Evolutionary conservation across 2,113 vertebrate genomes (phyloP).

Genomic region (Dicaeum eximium): DNA sequence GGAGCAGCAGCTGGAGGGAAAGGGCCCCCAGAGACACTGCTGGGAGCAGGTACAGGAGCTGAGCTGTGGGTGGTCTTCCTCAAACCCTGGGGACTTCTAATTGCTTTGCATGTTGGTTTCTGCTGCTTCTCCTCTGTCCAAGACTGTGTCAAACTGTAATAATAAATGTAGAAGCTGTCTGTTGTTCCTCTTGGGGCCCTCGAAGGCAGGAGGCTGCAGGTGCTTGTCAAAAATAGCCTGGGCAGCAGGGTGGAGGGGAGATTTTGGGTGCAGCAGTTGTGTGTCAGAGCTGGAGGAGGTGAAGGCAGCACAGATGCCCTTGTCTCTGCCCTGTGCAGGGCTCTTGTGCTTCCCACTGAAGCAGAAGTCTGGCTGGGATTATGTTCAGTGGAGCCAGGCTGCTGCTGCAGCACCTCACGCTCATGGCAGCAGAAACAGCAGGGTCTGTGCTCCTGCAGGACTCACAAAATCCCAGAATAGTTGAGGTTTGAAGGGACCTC

Average conservation of each 20-base stretch:
- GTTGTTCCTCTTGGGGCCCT: not conserved
- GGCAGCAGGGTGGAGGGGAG: not conserved
- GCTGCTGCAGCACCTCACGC: not conserved
- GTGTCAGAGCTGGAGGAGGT: not conserved
- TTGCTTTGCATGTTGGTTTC: slow-evolving; percentile 65
- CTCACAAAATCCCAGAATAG: not conserved
- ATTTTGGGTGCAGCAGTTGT: not conserved
- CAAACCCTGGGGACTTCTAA: not conserved
- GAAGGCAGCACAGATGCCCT: not conserved
- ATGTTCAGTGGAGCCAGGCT: not conserved
- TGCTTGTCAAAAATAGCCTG: not conserved
- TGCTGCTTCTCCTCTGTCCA: not conserved
- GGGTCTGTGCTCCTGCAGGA: not conserved
- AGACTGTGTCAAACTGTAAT: not conserved
- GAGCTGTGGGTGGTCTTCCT: not conserved
- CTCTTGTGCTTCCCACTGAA: not conserved
- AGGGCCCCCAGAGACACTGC: not conserved
- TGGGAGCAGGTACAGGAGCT: not conserved
- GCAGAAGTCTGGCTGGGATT: not conserved
- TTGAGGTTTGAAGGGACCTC: not conserved
- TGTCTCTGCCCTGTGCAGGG: not conserved
- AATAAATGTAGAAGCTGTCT: slow-evolving; percentile 2
- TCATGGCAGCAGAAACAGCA: not conserved
- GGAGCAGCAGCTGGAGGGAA: not conserved
- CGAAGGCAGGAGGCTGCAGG: not conserved